Base-by-base conservation (phyloP, 1,140 invertebrate species). In the Pemphigus obesinymphae region DNA sequence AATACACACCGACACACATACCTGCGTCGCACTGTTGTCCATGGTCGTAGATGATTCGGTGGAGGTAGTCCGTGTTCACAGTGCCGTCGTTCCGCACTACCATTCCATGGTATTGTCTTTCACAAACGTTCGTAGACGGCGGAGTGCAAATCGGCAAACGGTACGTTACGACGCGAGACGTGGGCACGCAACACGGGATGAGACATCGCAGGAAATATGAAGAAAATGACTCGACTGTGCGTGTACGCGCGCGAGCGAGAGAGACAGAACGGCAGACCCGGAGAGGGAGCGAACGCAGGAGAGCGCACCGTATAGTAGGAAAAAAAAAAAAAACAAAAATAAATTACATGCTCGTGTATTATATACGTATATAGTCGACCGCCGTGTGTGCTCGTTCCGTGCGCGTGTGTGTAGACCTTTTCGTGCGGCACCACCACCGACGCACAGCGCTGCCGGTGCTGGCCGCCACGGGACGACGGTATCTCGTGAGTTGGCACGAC, bases 101-200 rank as follows among this genome's bases (percentile, higher is more conserved):
- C 76, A 80, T 80, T 80, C 76, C 76, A 80, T 80, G 55, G 37
- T 61, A 43, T 73, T 50, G 76, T 80, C 23, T 58, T 61, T 80
- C 76, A 80, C 76, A 80, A 80, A 61, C 55, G 37, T 55, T 43
- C 76, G 10, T 8, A n/a, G n/a, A 34, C 31, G 31, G 29, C 13
- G 34, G n/a, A 17, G 45, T 11, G 17, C 45, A 73, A 11, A 48
- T 63, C 55, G 55, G 15, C 55, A 40, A 45, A 80, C 76, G 55
- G 15, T 55, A 45, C 23, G 76, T 55, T 78, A 23, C n/a, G n/a
- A 58, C 76, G 76, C 76, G 76, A 63, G 0, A 80, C 76, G 76
- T 31, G 10, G 17, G 37, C 7, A 31, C 75, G n/a, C 55, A 29
- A 58, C 76, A 63, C 76, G 55, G 17, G 37, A 29, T 29, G 15